Evolutionary conservation across 2,888 invertebrate genomes (phyloP).

Genomic region (Rotaria sp.): DNA sequence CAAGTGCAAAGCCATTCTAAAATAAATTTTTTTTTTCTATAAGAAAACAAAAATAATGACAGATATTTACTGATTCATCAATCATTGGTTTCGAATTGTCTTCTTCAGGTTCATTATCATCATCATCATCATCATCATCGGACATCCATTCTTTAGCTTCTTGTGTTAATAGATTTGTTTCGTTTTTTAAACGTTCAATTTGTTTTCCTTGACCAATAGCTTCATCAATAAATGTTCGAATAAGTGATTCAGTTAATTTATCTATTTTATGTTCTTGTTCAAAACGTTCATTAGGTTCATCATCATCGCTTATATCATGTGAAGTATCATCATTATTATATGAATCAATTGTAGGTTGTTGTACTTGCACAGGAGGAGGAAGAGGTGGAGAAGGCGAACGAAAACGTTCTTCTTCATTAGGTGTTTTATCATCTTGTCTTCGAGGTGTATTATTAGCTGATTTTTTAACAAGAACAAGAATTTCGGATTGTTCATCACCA

Average conservation of each 20-base stretch:
- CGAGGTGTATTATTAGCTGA: not conserved
- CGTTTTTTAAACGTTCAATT: not conserved
- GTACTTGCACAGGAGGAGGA: not conserved
- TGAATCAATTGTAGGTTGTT: not conserved
- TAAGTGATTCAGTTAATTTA: not conserved
- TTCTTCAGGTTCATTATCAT: not conserved
- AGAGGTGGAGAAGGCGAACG: not conserved
- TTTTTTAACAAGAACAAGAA: conserved; percentile 7
- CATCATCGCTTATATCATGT: not conserved
- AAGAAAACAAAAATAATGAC: not conserved
- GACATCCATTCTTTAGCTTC: not conserved
- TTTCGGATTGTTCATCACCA: conserved; percentile 10
- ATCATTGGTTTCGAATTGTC: not conserved
- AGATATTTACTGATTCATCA: not conserved
- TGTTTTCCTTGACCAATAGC: conserved; percentile 6
- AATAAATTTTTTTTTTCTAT: not conserved
- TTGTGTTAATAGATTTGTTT: not conserved
- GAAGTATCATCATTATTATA: not conserved
- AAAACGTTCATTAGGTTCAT: not conserved
- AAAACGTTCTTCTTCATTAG: not conserved
- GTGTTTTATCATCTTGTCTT: not conserved
- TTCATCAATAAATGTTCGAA: conserved; percentile 15
- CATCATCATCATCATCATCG: not conserved
- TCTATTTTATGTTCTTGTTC: not conserved
- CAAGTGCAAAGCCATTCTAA: not conserved